Evolutionary conservation across 2,888 invertebrate species (phyloP).

Genomic region (Tipula vernalis): DNA sequence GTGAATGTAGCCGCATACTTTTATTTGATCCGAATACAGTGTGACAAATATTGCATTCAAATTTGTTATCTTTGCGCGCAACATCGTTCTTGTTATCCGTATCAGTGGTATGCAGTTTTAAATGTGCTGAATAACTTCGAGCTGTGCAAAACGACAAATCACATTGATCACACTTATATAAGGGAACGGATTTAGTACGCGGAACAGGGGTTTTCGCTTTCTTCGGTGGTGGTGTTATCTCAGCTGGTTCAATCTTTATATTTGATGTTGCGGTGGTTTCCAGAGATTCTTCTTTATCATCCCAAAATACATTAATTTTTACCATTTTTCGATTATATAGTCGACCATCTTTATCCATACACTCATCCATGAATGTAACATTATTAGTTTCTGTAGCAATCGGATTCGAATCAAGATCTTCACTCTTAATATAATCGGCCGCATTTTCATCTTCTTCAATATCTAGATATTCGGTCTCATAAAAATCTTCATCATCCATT

Average conservation of each 20-base stretch:
- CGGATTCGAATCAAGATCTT: background rate
- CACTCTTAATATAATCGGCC: background rate
- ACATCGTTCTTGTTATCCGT: background rate
- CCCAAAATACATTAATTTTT: background rate
- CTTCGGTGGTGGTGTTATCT: background rate
- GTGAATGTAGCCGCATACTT: slow-evolving; percentile 44
- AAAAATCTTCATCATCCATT: background rate
- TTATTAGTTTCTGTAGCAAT: background rate
- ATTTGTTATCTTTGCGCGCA: background rate
- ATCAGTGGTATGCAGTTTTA: background rate
- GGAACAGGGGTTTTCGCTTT: background rate
- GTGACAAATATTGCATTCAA: slow-evolving; percentile 7
- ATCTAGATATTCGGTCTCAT: background rate
- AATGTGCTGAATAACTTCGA: background rate
- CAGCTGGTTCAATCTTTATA: background rate
- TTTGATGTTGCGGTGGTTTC: background rate
- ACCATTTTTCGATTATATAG: background rate
- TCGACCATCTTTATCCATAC: background rate
- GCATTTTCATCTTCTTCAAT: background rate
- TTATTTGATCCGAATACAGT: slow-evolving; percentile 5
- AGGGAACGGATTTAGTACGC: background rate
- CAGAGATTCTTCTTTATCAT: background rate
- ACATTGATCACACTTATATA: background rate
- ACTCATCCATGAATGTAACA: background rate
- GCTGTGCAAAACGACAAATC: background rate